Conservation (phyloP, 53 echinoderm and acorn worm genomes). For the Apostichopus leukothele region DNA sequence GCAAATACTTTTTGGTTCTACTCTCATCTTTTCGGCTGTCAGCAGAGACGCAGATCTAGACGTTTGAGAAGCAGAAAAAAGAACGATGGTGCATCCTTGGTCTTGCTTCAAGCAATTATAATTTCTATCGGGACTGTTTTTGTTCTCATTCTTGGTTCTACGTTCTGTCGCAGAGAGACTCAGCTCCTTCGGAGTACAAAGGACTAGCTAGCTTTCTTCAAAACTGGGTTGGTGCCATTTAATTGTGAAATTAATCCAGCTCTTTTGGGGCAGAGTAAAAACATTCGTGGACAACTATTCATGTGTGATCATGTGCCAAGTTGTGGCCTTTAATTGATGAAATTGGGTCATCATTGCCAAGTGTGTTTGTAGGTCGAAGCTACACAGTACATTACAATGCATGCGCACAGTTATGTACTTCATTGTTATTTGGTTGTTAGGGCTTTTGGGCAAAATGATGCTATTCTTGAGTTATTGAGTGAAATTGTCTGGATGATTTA, state of each 20-base stretch:
- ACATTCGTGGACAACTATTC: not conserved
- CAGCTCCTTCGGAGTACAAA: not conserved
- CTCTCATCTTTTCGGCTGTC: not conserved
- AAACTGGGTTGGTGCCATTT: slow-evolving; percentile 35
- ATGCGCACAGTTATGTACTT: not conserved
- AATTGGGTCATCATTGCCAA: slow-evolving; percentile 17
- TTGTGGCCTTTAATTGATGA: slow-evolving; percentile 8
- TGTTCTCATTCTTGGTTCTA: not conserved
- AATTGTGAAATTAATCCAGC: slow-evolving; percentile 17
- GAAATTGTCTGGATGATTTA: not conserved
- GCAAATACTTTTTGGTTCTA: not conserved
- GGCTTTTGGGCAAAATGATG: not conserved
- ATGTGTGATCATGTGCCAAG: not conserved
- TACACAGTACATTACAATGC: not conserved
- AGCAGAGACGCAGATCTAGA: not conserved
- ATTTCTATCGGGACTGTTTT: not conserved
- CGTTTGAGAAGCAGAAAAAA: not conserved
- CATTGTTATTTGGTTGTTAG: not conserved
- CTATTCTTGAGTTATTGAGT: not conserved
- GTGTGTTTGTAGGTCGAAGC: slow-evolving; percentile 29
- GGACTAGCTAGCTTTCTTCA: not conserved
- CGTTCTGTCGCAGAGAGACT: not conserved
- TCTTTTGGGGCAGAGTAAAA: not conserved
- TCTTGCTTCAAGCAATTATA: not conserved
- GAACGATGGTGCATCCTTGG: not conserved